These are phyloP conservation scores for Leptopterna dolabrata DNA, from an alignment of 2,888 invertebrate genomes.

Conservation along the genomic window DNA sequence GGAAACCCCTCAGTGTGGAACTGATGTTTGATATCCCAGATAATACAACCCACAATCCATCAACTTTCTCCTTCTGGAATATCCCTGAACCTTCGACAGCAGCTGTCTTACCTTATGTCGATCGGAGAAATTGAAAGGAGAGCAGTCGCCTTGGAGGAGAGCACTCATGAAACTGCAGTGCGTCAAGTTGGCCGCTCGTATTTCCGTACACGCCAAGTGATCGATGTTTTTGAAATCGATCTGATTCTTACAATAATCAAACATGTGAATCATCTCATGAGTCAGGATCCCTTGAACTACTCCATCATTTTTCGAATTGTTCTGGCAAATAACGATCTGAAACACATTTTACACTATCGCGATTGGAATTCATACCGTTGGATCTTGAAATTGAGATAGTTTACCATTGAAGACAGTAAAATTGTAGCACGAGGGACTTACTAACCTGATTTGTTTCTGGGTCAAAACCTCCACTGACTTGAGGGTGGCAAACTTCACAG, in stretches of 20 bases:
- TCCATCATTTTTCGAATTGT: conserved; percentile 77
- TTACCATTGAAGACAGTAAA: background rate
- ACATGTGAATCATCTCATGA: conserved; percentile 97
- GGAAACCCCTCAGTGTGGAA: no score
- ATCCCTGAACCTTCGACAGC: no score
- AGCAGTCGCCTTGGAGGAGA: conserved; percentile 80
- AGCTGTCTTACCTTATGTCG: conserved; percentile 76
- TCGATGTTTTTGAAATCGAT: conserved; percentile 89
- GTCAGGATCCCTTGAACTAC: conserved; percentile 84
- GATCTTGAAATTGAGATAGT: conserved; percentile 26
- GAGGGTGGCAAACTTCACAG: conserved; percentile 88
- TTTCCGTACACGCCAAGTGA: conserved; percentile 95
- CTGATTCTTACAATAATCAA: conserved; percentile 90
- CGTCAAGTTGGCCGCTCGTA: conserved; percentile 92
- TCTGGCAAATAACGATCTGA: conserved; percentile 91
- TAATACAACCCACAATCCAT: no score
- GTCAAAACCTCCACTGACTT: conserved; percentile 93
- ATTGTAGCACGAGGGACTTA: background rate
- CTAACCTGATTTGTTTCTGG: conserved; percentile 81
- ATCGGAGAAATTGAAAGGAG: conserved; percentile 77
- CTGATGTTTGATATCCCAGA: no score
- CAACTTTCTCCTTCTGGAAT: no score
- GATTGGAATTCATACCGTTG: background rate
- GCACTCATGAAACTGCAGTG: conserved; percentile 92
- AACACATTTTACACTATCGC: conserved; percentile 64